Percentiles rank a stretch among this genome's conserved stretches.
Conservation (phyloP, 2,113 vertebrate species). For the Laticauda laticaudata region DNA sequence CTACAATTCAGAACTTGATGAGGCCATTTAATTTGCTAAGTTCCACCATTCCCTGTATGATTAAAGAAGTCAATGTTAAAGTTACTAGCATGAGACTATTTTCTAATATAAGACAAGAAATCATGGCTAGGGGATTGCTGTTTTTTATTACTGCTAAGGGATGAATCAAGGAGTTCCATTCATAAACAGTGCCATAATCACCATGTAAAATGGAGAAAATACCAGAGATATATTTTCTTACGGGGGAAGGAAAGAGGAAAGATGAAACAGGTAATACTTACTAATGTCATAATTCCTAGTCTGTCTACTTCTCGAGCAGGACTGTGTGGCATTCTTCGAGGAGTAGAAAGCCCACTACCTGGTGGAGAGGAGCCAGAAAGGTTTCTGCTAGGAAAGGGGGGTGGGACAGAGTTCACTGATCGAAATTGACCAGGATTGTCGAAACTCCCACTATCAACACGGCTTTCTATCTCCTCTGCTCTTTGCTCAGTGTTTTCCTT, state of each 20-base stretch:
- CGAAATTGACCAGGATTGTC: constrained; percentile 83
- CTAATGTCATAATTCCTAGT: constrained; percentile 92
- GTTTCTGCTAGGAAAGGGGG: constrained; percentile 70
- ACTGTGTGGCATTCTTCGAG: constrained; percentile 82
- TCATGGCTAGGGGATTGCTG: neutral
- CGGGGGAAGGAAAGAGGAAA: neutral
- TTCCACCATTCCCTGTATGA: neutral
- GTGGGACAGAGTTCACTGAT: constrained; percentile 82
- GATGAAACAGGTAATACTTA: constrained; percentile 55
- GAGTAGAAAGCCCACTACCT: constrained; percentile 88
- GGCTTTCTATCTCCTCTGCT: constrained; percentile 91
- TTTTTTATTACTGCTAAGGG: neutral
- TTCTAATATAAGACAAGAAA: neutral
- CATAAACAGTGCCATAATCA: neutral
- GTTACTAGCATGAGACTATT: neutral
- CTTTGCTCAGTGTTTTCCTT: constrained; percentile 92
- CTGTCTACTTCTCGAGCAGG: constrained; percentile 90
- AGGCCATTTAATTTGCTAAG: neutral
- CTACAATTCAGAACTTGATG: neutral
- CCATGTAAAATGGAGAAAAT: neutral
- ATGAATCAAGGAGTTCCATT: neutral
- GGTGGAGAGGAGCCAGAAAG: constrained; percentile 85
- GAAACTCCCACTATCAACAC: constrained; percentile 83
- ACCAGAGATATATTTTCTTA: neutral
- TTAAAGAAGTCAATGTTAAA: neutral